Percentiles rank a stretch among this genome's conserved stretches.
Evolutionary conservation across 1,140 invertebrate genomes (phyloP).

Genomic region (Rhysida immarginata): DNA sequence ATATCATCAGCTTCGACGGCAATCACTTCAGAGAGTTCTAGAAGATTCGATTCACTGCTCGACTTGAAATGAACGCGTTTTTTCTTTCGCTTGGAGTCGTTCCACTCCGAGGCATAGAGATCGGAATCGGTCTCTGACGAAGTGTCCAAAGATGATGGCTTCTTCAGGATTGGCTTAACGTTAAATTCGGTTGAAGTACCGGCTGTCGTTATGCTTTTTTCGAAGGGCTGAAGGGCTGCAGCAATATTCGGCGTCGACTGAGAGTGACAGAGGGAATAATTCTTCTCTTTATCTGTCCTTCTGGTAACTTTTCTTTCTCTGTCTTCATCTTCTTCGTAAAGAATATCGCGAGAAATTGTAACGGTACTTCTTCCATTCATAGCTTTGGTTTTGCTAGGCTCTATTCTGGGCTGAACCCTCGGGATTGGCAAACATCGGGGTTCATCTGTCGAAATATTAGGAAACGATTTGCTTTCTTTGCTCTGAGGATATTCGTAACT

Average conservation of each 20-base stretch:
- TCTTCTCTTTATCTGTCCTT: neutral
- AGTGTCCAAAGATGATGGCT: constrained; percentile 8
- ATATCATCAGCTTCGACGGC: neutral
- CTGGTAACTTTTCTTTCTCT: too few species aligned
- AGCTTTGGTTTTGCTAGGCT: too few species aligned
- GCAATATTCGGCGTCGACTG: neutral
- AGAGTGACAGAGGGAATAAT: neutral
- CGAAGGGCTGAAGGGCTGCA: neutral
- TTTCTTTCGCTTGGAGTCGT: neutral
- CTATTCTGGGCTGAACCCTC: too few species aligned
- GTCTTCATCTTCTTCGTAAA: constrained; percentile 1
- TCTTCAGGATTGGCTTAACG: constrained; percentile 18
- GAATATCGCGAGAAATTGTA: neutral
- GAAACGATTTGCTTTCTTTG: too few species aligned
- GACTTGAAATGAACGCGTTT: constrained; percentile 7
- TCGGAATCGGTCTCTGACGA: neutral
- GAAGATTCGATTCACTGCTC: neutral
- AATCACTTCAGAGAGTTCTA: neutral
- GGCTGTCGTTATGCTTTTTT: too few species aligned
- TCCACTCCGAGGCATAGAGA: neutral
- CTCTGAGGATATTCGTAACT: too few species aligned
- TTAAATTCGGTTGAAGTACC: too few species aligned
- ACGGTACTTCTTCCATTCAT: too few species aligned
- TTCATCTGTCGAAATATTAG: too few species aligned
- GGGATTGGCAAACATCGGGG: too few species aligned